These are phyloP conservation scores for Diarsia mendica DNA, from an alignment of 2,888 invertebrate genomes.

Conservation along the genomic window DNA sequence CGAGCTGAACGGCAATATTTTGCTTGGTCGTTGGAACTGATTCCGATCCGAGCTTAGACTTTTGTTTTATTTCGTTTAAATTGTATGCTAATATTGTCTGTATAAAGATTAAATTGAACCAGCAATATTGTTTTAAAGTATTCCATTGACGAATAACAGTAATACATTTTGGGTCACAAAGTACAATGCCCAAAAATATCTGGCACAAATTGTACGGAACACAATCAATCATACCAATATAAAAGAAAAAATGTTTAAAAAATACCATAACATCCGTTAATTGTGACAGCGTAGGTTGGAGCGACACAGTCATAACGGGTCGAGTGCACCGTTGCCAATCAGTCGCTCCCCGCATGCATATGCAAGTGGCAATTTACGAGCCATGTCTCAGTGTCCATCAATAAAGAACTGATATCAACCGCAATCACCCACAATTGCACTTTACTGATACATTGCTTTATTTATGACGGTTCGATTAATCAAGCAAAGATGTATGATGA, in stretches of 20 bases:
- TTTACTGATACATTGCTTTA: constrained; percentile 61
- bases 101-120: constrained; percentile 11
- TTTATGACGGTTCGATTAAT: constrained; percentile 58
- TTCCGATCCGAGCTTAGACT: not conserved
- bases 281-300: constrained; percentile 53
- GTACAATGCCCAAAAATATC: constrained; percentile 38
- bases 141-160: constrained; percentile 25
- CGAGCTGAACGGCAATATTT: constrained; percentile 15
- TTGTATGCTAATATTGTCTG: not conserved
- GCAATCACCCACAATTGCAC: constrained; percentile 65
- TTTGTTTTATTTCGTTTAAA: constrained; percentile 7
- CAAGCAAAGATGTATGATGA: constrained; percentile 34
- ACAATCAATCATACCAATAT: constrained; percentile 47
- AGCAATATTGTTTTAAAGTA: not conserved
- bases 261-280: constrained; percentile 50
- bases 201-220: constrained; percentile 19
- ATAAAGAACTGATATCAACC: constrained; percentile 63
- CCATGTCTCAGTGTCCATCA: constrained; percentile 65
- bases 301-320: constrained; percentile 60
- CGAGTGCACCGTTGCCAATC: constrained; percentile 61
- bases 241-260: constrained; percentile 46
- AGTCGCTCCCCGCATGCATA: constrained; percentile 61
- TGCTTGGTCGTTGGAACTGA: constrained; percentile 8
- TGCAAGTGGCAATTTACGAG: constrained; percentile 67
- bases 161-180: constrained; percentile 30